Conservation (phyloP, 2,797 vertebrate species). For the Pseudomugil gertrudae region DNA sequence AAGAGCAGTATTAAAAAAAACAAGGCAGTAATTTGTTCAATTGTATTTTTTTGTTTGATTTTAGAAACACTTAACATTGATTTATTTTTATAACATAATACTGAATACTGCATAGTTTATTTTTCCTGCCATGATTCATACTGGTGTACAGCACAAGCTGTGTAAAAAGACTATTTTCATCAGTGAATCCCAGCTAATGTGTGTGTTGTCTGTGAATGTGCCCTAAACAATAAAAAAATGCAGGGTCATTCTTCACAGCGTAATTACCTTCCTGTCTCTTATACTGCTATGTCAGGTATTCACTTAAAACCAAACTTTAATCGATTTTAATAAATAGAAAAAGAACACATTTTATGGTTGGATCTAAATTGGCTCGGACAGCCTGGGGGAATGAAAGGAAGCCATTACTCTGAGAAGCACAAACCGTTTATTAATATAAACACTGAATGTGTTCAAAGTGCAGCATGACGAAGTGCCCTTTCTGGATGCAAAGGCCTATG, state of each 20-base stretch:
- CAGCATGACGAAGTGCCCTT: constrained; percentile 35
- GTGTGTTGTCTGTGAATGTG: not conserved
- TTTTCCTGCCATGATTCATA: not conserved
- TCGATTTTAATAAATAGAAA: constrained; percentile 62
- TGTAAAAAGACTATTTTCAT: not conserved
- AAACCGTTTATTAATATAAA: constrained; percentile 44
- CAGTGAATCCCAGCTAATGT: not conserved
- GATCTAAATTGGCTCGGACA: constrained; percentile 71
- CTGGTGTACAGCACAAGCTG: not conserved
- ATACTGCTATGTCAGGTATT: constrained; percentile 64
- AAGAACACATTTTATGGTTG: constrained; percentile 56
- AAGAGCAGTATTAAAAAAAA: not conserved
- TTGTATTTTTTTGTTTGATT: too few relatives aligned
- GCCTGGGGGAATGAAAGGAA: constrained; percentile 44
- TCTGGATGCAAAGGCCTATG: constrained; percentile 26
- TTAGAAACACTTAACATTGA: too few relatives aligned
- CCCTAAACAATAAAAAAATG: constrained; percentile 18
- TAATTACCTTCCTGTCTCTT: constrained; percentile 64
- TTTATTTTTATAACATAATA: too few relatives aligned
- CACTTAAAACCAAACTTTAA: constrained; percentile 69
- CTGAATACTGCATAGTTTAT: not conserved
- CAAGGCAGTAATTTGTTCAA: not conserved
- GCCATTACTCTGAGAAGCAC: constrained; percentile 50
- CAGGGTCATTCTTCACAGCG: constrained; percentile 50
- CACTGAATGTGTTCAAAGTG: constrained; percentile 40